These are phyloP conservation scores for Mesorhabditis spiculigera DNA, from an alignment of 2,888 invertebrate species.

Conservation along the genomic window DNA sequence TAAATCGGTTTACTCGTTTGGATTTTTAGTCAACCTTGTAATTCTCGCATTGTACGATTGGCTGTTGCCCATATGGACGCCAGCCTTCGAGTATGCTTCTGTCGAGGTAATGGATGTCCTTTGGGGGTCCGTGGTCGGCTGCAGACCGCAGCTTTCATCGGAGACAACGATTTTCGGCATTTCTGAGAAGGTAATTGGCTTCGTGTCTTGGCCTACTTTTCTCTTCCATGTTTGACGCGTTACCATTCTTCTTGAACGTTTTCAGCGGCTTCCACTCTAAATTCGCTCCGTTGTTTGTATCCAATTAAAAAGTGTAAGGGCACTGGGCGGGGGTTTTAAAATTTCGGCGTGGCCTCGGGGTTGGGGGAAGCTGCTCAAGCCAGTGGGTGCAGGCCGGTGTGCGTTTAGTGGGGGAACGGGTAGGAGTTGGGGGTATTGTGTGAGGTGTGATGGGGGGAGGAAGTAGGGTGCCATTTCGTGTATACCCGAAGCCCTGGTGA, in stretches of 20 bases:
- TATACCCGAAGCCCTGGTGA: constrained; percentile 29
- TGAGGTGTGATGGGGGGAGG: not conserved
- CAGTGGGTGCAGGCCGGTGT: too few species aligned
- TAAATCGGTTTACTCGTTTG: constrained; percentile 20
- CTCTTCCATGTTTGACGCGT: not conserved
- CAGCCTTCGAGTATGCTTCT: constrained; percentile 32
- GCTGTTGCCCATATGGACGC: constrained; percentile 32
- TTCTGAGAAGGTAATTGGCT: constrained; percentile 17
- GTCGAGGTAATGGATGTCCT: constrained; percentile 31
- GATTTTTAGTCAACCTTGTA: constrained; percentile 19
- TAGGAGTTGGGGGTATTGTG: not conserved
- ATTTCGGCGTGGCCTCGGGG: too few species aligned
- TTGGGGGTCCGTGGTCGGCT: constrained; percentile 17
- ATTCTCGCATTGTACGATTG: constrained; percentile 42
- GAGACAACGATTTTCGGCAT: constrained; percentile 36
- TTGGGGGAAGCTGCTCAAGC: too few species aligned
- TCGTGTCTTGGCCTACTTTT: not conserved
- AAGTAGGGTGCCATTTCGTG: not conserved
- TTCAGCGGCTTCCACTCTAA: constrained; percentile 41
- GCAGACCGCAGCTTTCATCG: constrained; percentile 33
- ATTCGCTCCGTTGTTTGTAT: not conserved
- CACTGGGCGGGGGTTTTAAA: too few species aligned
- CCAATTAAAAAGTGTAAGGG: not conserved
- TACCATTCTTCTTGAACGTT: constrained; percentile 20
- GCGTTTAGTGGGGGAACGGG: not conserved